A percentile compares a stretch with the other conserved stretches of the same genome.
These are phyloP conservation scores for Alcedo quadribrachys DNA, from an alignment of 2,797 vertebrate species.

Conservation along the genomic window DNA sequence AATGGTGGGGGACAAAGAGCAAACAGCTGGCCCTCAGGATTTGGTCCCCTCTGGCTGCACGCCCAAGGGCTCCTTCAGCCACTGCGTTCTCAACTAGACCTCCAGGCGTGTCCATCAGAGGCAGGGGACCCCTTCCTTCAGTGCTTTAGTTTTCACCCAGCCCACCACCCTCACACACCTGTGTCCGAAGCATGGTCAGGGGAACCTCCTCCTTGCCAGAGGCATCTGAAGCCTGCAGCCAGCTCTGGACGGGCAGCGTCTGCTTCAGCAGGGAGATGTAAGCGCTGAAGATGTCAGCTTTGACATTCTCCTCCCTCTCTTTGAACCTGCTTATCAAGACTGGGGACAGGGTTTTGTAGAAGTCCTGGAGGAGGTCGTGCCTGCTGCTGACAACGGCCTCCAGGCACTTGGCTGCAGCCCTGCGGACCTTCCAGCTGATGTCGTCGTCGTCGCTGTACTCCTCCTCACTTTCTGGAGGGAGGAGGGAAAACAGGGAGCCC, in stretches of 20 bases:
- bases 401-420: conserved; percentile 90
- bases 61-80: neutral
- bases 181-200: conserved; percentile 82
- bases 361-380: conserved; percentile 86
- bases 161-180: conserved; percentile 73
- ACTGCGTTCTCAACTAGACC: neutral
- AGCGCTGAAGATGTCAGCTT: conserved; percentile 88
- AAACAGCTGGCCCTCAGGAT: neutral
- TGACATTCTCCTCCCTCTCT: conserved; percentile 95
- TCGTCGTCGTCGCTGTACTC: conserved; percentile 96
- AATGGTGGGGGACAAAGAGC: neutral
- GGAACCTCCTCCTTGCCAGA: conserved; percentile 77
- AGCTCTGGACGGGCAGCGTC: conserved; percentile 77
- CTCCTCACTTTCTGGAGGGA: conserved; percentile 85
- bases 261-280: conserved; percentile 89
- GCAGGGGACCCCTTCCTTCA: neutral
- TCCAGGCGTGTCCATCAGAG: fast-evolving
- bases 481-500: neutral
- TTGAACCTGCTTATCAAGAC: conserved; percentile 89
- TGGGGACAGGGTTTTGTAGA: conserved; percentile 86
- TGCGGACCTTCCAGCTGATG: conserved; percentile 96
- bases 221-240: conserved; percentile 66
- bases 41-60: neutral
- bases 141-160: neutral
- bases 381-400: conserved; percentile 87